Percentiles rank a stretch among this genome's conserved stretches.
Conservation (phyloP, 1,140 invertebrate genomes). For the Helicoverpa zea region DNA sequence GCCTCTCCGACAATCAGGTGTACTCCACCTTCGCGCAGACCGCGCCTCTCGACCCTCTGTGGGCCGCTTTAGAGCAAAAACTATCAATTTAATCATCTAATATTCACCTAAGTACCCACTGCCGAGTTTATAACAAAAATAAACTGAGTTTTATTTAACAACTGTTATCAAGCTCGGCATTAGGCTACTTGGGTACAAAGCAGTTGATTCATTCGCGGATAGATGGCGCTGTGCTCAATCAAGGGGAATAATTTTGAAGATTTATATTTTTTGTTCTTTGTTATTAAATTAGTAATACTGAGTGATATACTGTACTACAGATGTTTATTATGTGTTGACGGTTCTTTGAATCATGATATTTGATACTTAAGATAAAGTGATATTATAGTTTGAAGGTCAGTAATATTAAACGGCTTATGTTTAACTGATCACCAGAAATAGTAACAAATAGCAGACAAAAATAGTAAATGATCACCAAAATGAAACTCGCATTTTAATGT, state of each 20-base stretch:
- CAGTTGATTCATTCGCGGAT: conserved; percentile 21
- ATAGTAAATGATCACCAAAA: too few species aligned
- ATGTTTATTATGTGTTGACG: conserved; percentile 42
- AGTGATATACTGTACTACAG: conserved; percentile 18
- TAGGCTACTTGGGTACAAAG: background rate
- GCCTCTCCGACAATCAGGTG: conserved; percentile 31
- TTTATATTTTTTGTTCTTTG: conserved; percentile 20
- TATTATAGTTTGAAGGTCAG: conserved; percentile 14
- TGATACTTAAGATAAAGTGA: background rate
- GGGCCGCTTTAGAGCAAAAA: conserved; percentile 74
- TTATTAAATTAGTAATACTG: conserved; percentile 22
- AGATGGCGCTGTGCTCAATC: conserved; percentile 38
- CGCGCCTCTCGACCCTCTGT: conserved; percentile 66
- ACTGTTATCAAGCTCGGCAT: background rate
- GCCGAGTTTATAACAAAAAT: conserved; percentile 5
- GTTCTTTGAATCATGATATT: conserved; percentile 30
- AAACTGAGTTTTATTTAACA: conserved; percentile 29
- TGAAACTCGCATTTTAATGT: too few species aligned
- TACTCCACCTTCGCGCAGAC: conserved; percentile 26
- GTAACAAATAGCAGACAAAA: too few species aligned
- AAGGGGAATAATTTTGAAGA: background rate
- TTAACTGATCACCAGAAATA: too few species aligned
- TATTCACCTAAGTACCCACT: background rate
- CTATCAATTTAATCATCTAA: conserved; percentile 59
- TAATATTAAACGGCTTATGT: too few species aligned